Evolutionary conservation across 2,888 invertebrate species (phyloP), one percentile per base, ranked within the genome.

Genomic region (Amphipoea oculea): DNA sequence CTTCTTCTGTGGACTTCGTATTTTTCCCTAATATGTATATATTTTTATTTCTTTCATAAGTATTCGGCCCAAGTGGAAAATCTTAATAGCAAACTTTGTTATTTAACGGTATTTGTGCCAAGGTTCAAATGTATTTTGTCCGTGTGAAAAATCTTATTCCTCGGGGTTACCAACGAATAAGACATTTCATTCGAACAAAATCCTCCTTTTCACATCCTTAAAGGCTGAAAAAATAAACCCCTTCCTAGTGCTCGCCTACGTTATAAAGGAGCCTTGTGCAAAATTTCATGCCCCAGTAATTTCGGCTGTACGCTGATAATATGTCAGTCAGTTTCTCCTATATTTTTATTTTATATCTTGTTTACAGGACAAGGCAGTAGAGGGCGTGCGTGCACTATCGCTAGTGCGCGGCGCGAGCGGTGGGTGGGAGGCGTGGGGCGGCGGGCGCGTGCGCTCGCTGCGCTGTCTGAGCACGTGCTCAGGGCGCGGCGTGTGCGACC

Each of bases 401-500:
- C 84, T 94, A 65, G 74, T 89, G 0, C 90, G 91, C 54, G 89
- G 36, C 84, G 93, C 73, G 66, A 88, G 81, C 5, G 89, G 91
- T 66, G 91, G 94, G 14, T 91, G 93, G 67, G 79, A 74, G 9
- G 93, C 93, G 76, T 89, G 90, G 85, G 98, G 98, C n/a, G 98
- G 98, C 60, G 97, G 98, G 42, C 98, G 97, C 86, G 97, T 99
- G 76, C 98, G 99, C 91, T 98, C 99, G 3, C 97, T 98, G 60
- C 97, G 99, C 78, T 99, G 99, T 93, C 99, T 99, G 91, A 99
- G 99, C 96, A 97, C 98, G 94, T 99, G 99, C 96, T 99, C 99
- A 62, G 98, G 98, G 69, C 99, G 99, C 95, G 99, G 99, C 75
- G 97, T 97, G 60, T 99, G 99, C 96, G 98, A 99, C 94, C 98